phyloP scores from a whole-genome alignment of 2,797 vertebrate genomes.

The Scolopax bukidnonensis region DNA sequence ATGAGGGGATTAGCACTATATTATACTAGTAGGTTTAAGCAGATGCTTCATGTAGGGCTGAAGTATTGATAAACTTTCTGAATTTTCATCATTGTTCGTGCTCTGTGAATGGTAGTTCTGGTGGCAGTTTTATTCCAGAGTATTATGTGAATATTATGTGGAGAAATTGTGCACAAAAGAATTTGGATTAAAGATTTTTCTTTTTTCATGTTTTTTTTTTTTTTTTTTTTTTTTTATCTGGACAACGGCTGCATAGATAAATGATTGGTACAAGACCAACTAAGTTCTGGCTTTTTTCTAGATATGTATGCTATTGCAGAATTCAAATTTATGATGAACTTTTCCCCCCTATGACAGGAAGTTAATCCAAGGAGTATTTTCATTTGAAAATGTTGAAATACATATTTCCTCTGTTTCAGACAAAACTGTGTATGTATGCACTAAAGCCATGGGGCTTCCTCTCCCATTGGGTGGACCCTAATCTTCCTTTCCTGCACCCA shows the following conservation, averaged over 20 bases:
- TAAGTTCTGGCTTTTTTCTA: neutral
- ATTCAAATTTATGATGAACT: neutral
- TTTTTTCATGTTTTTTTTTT: no score
- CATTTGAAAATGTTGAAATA: neutral
- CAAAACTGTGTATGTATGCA: neutral
- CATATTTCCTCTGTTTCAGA: neutral
- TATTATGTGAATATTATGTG: neutral
- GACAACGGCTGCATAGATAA: neutral
- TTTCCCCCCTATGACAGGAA: neutral
- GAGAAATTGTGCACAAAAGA: neutral
- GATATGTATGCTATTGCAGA: rapidly evolving
- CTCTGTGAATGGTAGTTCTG: neutral
- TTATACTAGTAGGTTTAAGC: neutral
- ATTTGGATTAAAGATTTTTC: neutral
- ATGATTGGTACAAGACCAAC: neutral
- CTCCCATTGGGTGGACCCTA: neutral
- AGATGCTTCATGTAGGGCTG: neutral
- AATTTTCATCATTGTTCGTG: neutral
- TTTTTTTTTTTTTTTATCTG: neutral
- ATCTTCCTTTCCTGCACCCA: neutral
- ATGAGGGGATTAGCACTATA: neutral
- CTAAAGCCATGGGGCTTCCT: neutral
- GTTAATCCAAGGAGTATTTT: neutral
- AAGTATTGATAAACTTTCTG: neutral
- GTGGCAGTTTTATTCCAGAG: neutral